Percentiles rank a stretch among this genome's conserved stretches.
Conservation (phyloP, 2,113 vertebrate genomes). For the Mastomys natalensis region DNA sequence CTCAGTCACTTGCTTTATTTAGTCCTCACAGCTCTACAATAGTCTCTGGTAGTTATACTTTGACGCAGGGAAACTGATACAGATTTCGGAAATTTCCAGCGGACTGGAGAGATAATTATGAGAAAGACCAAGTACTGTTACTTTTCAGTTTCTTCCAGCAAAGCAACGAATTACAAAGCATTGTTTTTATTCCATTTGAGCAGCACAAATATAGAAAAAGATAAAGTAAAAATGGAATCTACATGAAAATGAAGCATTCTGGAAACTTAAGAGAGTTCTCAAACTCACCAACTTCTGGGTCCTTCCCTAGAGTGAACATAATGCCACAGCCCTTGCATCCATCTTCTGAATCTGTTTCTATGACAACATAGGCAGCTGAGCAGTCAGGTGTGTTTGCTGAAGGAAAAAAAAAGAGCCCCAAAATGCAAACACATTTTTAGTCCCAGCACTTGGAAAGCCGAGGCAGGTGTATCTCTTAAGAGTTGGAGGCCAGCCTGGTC, state of each 20-base stretch:
- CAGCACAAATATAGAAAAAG: not conserved
- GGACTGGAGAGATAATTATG: not conserved
- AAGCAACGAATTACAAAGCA: not conserved
- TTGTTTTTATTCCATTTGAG: constrained; percentile 1
- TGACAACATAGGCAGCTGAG: constrained; percentile 89
- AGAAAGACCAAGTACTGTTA: not conserved
- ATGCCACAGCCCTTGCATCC: constrained; percentile 89
- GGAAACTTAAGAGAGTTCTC: not conserved
- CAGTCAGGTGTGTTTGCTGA: constrained; percentile 93
- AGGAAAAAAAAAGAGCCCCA: not conserved
- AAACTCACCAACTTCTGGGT: constrained; percentile 91
- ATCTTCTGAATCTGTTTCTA: constrained; percentile 86
- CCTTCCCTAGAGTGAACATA: constrained; percentile 92
- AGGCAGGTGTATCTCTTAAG: not conserved
- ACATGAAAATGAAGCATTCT: not conserved
- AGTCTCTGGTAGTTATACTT: not conserved
- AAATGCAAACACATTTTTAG: not conserved
- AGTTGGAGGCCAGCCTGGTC: not conserved
- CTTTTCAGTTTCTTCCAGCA: not conserved
- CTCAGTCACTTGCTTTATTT: not conserved
- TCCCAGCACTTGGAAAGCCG: not conserved
- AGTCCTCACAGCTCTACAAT: not conserved
- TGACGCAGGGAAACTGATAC: not conserved
- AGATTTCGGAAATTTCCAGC: not conserved
- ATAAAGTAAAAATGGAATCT: not conserved